Conservation (phyloP, 2,888 invertebrate genomes). For the Epirrita christyi region DNA sequence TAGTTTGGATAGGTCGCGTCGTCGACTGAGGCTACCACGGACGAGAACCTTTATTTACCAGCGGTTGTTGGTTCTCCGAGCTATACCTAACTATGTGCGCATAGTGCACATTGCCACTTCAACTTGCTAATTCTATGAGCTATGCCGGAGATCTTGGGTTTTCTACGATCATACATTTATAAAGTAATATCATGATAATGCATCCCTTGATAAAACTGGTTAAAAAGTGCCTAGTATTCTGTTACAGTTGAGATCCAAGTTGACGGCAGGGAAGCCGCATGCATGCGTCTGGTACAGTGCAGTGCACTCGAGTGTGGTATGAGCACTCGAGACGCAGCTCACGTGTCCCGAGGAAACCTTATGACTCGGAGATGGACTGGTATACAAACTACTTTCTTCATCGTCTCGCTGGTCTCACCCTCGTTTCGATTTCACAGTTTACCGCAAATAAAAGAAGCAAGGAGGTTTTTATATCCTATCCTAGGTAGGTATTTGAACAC, state of each 20-base stretch:
- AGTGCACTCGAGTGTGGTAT: constrained; percentile 15
- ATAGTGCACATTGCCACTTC: too few relatives aligned
- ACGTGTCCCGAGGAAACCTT: constrained; percentile 28
- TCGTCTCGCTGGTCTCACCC: background rate
- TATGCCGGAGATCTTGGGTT: too few relatives aligned
- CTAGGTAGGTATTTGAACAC: too few relatives aligned
- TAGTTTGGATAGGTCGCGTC: too few relatives aligned
- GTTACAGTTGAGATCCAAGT: background rate
- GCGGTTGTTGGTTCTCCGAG: too few relatives aligned
- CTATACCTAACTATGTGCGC: too few relatives aligned
- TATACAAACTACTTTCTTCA: constrained; percentile 12
- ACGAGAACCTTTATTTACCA: too few relatives aligned
- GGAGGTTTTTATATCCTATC: too few relatives aligned
- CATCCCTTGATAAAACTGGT: background rate
- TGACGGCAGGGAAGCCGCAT: constrained; percentile 27
- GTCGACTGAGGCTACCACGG: too few relatives aligned
- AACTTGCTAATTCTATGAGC: too few relatives aligned
- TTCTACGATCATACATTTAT: too few relatives aligned
- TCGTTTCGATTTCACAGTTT: background rate
- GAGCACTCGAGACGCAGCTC: constrained; percentile 21
- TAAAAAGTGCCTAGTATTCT: background rate
- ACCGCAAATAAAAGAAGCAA: background rate
- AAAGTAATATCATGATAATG: too few relatives aligned
- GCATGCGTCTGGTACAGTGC: constrained; percentile 17
- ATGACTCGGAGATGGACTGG: constrained; percentile 16